Conservation (phyloP, 2,888 invertebrate species). For the Palloptera scutellata region DNA sequence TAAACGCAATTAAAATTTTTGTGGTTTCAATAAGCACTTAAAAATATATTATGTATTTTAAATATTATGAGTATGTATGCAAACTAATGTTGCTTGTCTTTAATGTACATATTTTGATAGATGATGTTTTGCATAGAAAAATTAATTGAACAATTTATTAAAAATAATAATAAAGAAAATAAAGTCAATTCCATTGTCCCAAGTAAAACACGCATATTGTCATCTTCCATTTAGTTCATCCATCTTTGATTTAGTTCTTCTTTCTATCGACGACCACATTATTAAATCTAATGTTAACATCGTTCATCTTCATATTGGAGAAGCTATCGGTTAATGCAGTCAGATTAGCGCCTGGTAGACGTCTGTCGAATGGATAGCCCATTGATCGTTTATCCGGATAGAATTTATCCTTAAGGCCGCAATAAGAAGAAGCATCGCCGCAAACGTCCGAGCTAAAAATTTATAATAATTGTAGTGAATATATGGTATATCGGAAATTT, state of each 20-base stretch:
- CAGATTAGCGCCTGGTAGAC: constrained; percentile 65
- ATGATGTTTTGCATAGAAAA: too few species aligned
- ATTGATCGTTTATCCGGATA: constrained; percentile 75
- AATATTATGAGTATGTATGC: too few species aligned
- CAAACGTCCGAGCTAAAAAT: constrained; percentile 61
- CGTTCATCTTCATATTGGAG: constrained; percentile 75
- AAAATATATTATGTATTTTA: too few species aligned
- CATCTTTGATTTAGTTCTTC: background rate
- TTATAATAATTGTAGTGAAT: background rate
- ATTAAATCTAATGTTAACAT: constrained; percentile 70
- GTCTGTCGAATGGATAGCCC: constrained; percentile 71
- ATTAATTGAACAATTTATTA: too few species aligned
- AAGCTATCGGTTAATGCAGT: constrained; percentile 70
- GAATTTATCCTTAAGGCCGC: constrained; percentile 72
- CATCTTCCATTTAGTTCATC: too few species aligned
- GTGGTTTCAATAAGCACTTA: too few species aligned
- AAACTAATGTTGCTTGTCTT: too few species aligned
- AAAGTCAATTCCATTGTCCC: too few species aligned
- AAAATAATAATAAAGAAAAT: too few species aligned
- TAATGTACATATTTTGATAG: too few species aligned
- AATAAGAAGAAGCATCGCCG: constrained; percentile 74
- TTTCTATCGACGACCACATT: constrained; percentile 42
- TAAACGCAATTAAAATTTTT: too few species aligned
- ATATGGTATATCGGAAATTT: background rate
- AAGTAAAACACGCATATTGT: too few species aligned